Base-by-base conservation (phyloP, 1,140 invertebrate species). In the Tribolium castaneum region DNA sequence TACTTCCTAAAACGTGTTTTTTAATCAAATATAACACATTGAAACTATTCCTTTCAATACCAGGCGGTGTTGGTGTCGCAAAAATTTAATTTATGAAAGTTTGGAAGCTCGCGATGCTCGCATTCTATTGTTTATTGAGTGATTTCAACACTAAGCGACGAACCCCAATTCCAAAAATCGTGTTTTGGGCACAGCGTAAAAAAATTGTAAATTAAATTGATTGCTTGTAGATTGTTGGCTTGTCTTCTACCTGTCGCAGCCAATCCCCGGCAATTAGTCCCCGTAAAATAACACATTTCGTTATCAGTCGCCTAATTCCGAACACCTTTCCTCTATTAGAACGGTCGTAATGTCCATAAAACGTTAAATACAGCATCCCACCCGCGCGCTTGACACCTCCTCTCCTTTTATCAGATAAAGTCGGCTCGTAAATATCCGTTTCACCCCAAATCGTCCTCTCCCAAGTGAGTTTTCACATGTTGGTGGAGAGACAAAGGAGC, bases 231-330 rank as follows among this genome's bases (percentile, higher is more conserved):
- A 30, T 30, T n/a, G 39, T 45, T 45, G 39, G 39, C 3, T 45
- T 30, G 25, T 30, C 10, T 39, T 35, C 30, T 62, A 76, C 50
- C 76, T 59, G 70, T 22, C 22, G 19, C 51, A 59, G 66, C 70
- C 76, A 80, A 80, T 78, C 77, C 71, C 12, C 72, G 52, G 80
- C 80, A 81, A 81, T 81, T 81, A 81, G 80, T 81, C 79, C 76
- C 80, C 73, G 78, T 81, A 79, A 81, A 79, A 59, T 80, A 81
- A 81, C 80, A 81, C 78, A 81, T 80, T 77, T 80, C 71, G 73
- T 81, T 79, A 79, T 79, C 78, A 72, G 54, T 51, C 59, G 66
- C 45, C 76, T 80, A 80, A 80, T 80, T 80, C 56, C 50, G 50
- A 76, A 79, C 78, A 79, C 78, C 78, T 79, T 79, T 79, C 70